A percentile compares a stretch with the other conserved stretches of the same genome.
Evolutionary conservation across 2,113 vertebrate genomes (phyloP).

Genomic region (Callipepla squamata): DNA sequence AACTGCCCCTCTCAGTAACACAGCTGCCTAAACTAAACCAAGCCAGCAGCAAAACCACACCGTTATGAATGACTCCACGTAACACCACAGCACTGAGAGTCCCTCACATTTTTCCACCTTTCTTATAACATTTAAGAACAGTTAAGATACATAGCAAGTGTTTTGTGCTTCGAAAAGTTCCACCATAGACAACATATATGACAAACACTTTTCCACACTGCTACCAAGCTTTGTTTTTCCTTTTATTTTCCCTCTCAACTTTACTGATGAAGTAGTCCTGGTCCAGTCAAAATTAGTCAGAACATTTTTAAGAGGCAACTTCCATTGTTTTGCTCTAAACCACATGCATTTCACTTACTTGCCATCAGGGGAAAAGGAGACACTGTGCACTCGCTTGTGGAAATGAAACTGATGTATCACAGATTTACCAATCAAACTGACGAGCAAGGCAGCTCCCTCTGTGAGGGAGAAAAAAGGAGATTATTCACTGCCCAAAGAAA

Average conservation of each 20-base stretch:
- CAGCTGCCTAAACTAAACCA: neutral
- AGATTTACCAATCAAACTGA: slow-evolving; percentile 87
- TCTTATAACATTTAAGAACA: fast-evolving
- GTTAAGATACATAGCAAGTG: neutral
- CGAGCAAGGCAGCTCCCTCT: slow-evolving; percentile 90
- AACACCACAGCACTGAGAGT: neutral
- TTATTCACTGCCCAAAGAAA: neutral
- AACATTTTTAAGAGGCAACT: neutral
- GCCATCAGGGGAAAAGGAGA: slow-evolving; percentile 94
- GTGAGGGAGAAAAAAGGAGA: slow-evolving; percentile 7
- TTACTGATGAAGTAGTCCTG: neutral
- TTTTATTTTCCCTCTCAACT: neutral
- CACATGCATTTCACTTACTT: slow-evolving; percentile 74
- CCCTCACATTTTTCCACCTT: neutral
- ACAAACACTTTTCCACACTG: neutral
- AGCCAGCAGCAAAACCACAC: neutral
- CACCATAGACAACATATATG: neutral
- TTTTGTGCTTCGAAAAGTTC: neutral
- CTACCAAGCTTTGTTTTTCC: neutral
- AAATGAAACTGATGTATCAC: slow-evolving; percentile 92
- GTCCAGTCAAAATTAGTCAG: neutral
- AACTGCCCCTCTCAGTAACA: neutral
- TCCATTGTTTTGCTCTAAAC: neutral
- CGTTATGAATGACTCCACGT: fast-evolving
- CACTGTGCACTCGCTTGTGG: slow-evolving; percentile 89